Conservation (phyloP, 2,888 invertebrate genomes). For the Arrhopalites spinosus region DNA sequence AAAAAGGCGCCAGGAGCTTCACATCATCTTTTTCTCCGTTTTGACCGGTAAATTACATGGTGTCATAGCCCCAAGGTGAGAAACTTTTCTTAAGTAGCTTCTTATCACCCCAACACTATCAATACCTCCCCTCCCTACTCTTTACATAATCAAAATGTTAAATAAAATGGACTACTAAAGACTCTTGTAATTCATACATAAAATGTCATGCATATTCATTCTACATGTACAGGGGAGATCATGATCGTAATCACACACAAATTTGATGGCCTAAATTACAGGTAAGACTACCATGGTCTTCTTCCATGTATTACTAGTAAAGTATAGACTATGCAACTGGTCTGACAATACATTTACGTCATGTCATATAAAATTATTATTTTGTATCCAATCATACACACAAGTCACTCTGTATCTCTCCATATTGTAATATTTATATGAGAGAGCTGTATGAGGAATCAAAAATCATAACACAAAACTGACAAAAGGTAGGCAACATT, state of each 20-base stretch:
- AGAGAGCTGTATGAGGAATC: no score
- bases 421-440: no score
- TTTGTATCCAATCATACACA: no score
- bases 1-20: constrained; percentile 7
- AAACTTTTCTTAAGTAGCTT: constrained; percentile 41
- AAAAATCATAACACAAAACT: no score
- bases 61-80: constrained; percentile 39
- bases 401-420: no score
- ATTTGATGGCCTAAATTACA: not conserved
- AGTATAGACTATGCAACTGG: no score
- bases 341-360: no score
- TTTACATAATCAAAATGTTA: no score
- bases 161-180: not conserved
- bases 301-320: no score
- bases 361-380: no score
- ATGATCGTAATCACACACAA: not conserved
- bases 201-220: not conserved
- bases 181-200: not conserved
- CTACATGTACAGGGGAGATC: no score
- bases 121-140: not conserved
- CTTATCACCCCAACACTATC: constrained; percentile 18
- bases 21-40: constrained; percentile 34
- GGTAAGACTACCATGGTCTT: not conserved
- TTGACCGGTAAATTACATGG: constrained; percentile 44
- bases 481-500: no score